Conservation (phyloP, 1,140 invertebrate species). For the Cardiocondyla obscurior region DNA sequence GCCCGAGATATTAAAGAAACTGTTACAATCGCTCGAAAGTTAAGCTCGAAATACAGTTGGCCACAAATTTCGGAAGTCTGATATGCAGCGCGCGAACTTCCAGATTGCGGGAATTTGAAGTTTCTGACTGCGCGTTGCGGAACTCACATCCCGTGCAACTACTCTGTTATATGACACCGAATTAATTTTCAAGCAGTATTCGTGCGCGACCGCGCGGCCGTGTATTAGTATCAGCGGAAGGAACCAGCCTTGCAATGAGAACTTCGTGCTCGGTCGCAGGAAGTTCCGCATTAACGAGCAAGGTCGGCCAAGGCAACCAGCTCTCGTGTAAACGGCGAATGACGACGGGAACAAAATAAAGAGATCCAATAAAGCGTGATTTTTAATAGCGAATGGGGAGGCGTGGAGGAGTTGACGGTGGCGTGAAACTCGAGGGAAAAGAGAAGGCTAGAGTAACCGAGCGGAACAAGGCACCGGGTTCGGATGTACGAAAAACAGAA, state of each 20-base stretch:
- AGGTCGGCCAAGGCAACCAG: slow-evolving; percentile 8
- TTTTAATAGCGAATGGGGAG: slow-evolving; percentile 42
- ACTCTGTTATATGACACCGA: background rate
- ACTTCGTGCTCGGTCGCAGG: background rate
- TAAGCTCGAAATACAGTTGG: background rate
- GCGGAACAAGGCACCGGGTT: background rate
- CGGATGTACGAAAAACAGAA: background rate
- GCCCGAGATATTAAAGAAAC: background rate
- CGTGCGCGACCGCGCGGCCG: no score
- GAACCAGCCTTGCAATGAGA: background rate
- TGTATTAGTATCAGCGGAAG: background rate
- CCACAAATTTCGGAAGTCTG: background rate
- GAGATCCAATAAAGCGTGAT: slow-evolving; percentile 61
- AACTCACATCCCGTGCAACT: background rate
- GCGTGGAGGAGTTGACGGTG: background rate
- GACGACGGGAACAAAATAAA: background rate
- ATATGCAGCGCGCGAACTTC: background rate
- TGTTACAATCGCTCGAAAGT: background rate
- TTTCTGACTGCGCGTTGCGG: background rate
- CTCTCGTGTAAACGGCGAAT: slow-evolving; percentile 8
- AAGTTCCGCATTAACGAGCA: slow-evolving; percentile 6
- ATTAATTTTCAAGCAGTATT: slow-evolving; percentile 19
- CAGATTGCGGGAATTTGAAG: background rate
- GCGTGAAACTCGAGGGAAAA: background rate
- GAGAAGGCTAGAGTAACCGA: background rate